These are phyloP conservation scores for Ariolimax columbianus DNA, from an alignment of 2,888 invertebrate species.

Conservation along the genomic window DNA sequence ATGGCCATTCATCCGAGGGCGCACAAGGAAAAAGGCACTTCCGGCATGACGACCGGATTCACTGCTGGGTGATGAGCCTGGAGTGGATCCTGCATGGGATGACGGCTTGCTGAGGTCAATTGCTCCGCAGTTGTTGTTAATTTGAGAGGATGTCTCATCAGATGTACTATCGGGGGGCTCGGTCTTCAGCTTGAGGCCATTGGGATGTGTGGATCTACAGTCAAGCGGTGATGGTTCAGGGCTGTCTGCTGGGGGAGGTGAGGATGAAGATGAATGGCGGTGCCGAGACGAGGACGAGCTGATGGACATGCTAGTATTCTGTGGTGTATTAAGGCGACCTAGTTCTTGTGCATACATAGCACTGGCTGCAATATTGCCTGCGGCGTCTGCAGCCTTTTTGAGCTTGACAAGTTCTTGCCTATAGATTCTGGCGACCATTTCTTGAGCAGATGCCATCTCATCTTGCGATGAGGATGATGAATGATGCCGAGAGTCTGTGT, in stretches of 20 bases:
- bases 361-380: constrained; percentile 77
- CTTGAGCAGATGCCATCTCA: constrained; percentile 83
- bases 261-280: constrained; percentile 11
- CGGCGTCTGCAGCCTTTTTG: constrained; percentile 82
- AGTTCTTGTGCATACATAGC: constrained; percentile 96
- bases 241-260: constrained; percentile 33
- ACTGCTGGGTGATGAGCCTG: constrained; percentile 59
- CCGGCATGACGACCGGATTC: constrained; percentile 73
- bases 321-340: constrained; percentile 85
- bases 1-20: constrained; percentile 81
- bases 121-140: constrained; percentile 62
- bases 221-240: constrained; percentile 43
- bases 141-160: constrained; percentile 63
- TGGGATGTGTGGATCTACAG: constrained; percentile 48
- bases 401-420: constrained; percentile 90
- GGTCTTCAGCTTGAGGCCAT: constrained; percentile 61
- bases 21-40: constrained; percentile 89
- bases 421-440: constrained; percentile 80
- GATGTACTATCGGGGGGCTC: constrained; percentile 70
- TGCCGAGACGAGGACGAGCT: constrained; percentile 19
- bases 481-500: constrained; percentile 41
- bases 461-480: constrained; percentile 54
- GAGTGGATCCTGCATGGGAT: constrained; percentile 64
- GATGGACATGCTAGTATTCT: constrained; percentile 22
- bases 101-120: constrained; percentile 73